Evolutionary conservation across 2,797 vertebrate genomes (phyloP).

Genomic region (Cottoperca gobio): DNA sequence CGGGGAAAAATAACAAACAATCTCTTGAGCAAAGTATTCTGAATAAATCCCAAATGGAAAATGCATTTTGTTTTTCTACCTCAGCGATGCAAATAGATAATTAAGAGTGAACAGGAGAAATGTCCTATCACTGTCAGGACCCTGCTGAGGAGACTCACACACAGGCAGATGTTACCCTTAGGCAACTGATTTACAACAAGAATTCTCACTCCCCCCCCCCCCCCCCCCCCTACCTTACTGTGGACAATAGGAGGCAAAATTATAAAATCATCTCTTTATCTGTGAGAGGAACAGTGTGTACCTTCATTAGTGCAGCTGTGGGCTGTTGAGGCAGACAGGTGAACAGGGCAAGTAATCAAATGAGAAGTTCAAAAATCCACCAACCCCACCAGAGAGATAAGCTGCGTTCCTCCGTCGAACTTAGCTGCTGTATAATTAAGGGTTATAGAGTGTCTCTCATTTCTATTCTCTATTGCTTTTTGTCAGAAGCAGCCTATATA

Average conservation of each 20-base stretch:
- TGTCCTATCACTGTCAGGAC: slow-evolving; percentile 62
- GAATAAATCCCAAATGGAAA: slow-evolving; percentile 72
- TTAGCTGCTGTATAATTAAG: slow-evolving; percentile 78
- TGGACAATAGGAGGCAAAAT: slow-evolving; percentile 64
- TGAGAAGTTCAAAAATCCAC: slow-evolving; percentile 76
- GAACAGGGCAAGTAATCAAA: slow-evolving; percentile 78
- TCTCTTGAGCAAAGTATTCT: slow-evolving; percentile 64
- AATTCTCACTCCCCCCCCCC: slow-evolving; percentile 41
- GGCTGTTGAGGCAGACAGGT: slow-evolving; percentile 73
- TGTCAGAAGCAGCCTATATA: slow-evolving; percentile 72
- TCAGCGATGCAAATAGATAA: slow-evolving; percentile 70
- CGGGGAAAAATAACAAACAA: slow-evolving; percentile 70
- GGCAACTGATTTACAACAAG: slow-evolving; percentile 64
- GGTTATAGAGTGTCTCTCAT: slow-evolving; percentile 77
- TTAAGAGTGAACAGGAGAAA: slow-evolving; percentile 70
- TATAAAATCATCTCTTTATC: slow-evolving; percentile 64
- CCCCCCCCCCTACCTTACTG: slow-evolving; percentile 22
- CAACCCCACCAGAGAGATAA: slow-evolving; percentile 76
- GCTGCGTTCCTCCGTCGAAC: slow-evolving; percentile 61
- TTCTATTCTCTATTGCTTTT: slow-evolving; percentile 74
- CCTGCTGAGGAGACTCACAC: slow-evolving; percentile 56
- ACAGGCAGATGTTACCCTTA: slow-evolving; percentile 76
- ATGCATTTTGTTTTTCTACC: slow-evolving; percentile 46
- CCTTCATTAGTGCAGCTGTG: slow-evolving; percentile 72
- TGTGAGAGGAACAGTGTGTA: slow-evolving; percentile 59